Conservation (phyloP, 2,888 invertebrate species). For the Onchidella celtica region DNA sequence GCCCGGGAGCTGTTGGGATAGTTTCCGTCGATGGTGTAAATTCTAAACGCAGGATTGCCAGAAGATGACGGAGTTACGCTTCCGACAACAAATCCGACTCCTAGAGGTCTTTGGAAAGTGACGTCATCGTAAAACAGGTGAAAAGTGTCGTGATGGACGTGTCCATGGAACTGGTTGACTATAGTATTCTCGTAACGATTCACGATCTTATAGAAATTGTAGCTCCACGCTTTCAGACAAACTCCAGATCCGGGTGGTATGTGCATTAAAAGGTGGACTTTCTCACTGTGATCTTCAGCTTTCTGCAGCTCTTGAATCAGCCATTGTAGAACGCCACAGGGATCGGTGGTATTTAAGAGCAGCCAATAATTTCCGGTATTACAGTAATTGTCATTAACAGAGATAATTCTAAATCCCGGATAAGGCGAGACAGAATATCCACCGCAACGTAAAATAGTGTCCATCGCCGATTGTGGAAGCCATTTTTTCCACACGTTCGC, state of each 20-base stretch:
- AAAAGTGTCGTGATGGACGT: background rate
- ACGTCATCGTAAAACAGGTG: slow-evolving; percentile 6
- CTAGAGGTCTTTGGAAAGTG: slow-evolving; percentile 78
- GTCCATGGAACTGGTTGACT: slow-evolving; percentile 23
- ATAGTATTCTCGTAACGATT: slow-evolving; percentile 80
- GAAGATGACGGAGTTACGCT: slow-evolving; percentile 87
- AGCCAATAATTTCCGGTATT: slow-evolving; percentile 97
- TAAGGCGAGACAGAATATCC: slow-evolving; percentile 87
- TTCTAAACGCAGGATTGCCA: slow-evolving; percentile 94
- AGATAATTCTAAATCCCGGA: slow-evolving; percentile 88
- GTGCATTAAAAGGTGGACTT: slow-evolving; percentile 91
- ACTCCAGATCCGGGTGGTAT: slow-evolving; percentile 88
- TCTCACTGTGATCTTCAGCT: slow-evolving; percentile 84
- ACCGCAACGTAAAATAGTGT: slow-evolving; percentile 83
- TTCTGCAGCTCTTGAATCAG: slow-evolving; percentile 86
- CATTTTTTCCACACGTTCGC: slow-evolving; percentile 85
- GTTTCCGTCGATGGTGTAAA: slow-evolving; percentile 97
- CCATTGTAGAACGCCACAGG: slow-evolving; percentile 90
- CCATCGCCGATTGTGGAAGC: slow-evolving; percentile 83
- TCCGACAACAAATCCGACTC: slow-evolving; percentile 90
- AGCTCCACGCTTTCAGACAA: slow-evolving; percentile 89
- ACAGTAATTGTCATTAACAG: slow-evolving; percentile 90
- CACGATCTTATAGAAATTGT: slow-evolving; percentile 84
- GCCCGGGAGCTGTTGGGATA: slow-evolving; percentile 72
- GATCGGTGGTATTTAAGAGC: slow-evolving; percentile 91